These are phyloP conservation scores for Cavia aperea DNA, from an alignment of 2,113 vertebrate species.

Conservation along the genomic window DNA sequence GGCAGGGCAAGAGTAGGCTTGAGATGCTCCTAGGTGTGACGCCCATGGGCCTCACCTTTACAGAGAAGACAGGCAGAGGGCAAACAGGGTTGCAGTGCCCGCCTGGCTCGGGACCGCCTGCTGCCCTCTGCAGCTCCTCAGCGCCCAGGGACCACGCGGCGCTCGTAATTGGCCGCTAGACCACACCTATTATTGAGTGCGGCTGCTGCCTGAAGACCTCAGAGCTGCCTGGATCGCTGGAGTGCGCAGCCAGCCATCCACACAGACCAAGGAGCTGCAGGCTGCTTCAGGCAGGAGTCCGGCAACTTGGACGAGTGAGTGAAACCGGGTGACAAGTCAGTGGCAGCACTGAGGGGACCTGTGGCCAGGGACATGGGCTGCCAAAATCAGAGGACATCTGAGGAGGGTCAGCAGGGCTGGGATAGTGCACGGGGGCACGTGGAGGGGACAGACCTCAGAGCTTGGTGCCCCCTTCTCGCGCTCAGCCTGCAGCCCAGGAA, in stretches of 20 bases:
- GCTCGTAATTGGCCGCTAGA: slow-evolving; percentile 71
- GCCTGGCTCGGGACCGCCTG: slow-evolving; percentile 26
- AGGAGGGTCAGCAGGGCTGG: not conserved
- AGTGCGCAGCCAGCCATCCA: not conserved
- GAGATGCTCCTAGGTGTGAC: not conserved
- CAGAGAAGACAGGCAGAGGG: not conserved
- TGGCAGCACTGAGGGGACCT: not conserved
- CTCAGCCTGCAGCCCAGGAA: not conserved
- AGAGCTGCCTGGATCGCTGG: slow-evolving; percentile 3
- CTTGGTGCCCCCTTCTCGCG: not conserved
- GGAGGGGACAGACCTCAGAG: not conserved
- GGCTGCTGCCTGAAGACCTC: slow-evolving; percentile 68
- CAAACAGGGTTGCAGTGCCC: slow-evolving; percentile 16
- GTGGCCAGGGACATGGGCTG: not conserved
- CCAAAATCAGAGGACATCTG: not conserved
- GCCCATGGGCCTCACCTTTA: not conserved
- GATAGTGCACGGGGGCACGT: not conserved
- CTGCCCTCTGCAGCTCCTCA: slow-evolving; percentile 44
- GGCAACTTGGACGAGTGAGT: slow-evolving; percentile 56
- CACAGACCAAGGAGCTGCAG: not conserved
- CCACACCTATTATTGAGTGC: slow-evolving; percentile 87
- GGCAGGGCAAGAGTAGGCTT: slow-evolving; percentile 38
- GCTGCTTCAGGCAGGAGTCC: not conserved
- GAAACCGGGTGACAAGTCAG: not conserved
- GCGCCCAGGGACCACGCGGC: slow-evolving; percentile 63